Evolutionary conservation across 2,888 invertebrate species (phyloP).

Genomic region (Acrocera orbiculus): DNA sequence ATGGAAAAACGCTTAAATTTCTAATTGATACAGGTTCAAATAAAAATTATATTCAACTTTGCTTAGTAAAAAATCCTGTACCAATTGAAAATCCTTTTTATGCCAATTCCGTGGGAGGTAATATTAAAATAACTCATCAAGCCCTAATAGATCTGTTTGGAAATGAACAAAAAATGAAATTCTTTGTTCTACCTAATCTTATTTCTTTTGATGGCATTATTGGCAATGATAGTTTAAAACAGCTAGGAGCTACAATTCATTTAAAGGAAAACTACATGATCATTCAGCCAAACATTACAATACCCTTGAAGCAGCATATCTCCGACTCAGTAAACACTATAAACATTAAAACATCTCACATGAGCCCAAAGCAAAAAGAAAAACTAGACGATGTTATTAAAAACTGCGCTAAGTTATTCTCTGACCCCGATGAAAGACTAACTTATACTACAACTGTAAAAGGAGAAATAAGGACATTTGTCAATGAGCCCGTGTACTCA

Average conservation of each 20-base stretch:
- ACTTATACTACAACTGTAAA: not conserved
- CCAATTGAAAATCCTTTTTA: conserved; percentile 9
- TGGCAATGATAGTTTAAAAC: conserved; percentile 8
- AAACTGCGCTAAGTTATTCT: not conserved
- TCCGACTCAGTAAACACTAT: conserved; percentile 4
- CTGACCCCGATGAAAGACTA: not conserved
- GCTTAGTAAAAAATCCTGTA: conserved; percentile 6
- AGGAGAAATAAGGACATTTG: not conserved
- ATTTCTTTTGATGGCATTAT: conserved; percentile 7
- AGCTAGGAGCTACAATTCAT: conserved; percentile 5
- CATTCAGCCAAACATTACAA: conserved; percentile 1
- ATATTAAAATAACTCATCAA: conserved; percentile 9
- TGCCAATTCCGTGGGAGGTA: conserved; percentile 10
- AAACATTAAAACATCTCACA: conserved; percentile 1
- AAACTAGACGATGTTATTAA: not conserved
- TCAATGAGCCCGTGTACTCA: not conserved
- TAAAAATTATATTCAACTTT: conserved; percentile 11
- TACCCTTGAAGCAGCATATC: conserved; percentile 4
- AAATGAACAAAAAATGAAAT: conserved; percentile 6
- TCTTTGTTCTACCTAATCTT: conserved; percentile 6
- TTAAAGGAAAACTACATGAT: conserved; percentile 6
- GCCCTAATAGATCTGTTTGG: conserved; percentile 6
- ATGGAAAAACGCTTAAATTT: conserved; percentile 11
- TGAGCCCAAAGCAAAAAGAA: not conserved
- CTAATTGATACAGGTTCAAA: conserved; percentile 13